phyloP scores from a whole-genome alignment of 2,888 invertebrate genomes.

The Brachyptera putata region DNA sequence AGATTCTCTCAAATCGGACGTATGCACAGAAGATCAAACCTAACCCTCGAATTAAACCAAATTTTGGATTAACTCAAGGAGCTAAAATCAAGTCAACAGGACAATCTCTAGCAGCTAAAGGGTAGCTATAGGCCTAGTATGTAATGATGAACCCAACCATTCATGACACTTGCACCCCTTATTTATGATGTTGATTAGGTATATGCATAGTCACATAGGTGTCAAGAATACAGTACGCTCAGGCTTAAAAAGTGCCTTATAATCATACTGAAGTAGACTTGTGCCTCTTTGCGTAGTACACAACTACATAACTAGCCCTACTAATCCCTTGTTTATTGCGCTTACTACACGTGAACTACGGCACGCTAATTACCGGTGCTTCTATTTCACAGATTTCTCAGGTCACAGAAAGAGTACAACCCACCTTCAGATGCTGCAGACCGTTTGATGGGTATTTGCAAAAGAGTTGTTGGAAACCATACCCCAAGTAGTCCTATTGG shows the following conservation, averaged over 20 bases:
- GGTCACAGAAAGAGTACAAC: slow-evolving; percentile 67
- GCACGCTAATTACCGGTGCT: neutral
- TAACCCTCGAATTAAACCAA: neutral
- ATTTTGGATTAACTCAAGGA: neutral
- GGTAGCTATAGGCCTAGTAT: slow-evolving; percentile 55
- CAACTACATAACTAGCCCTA: no score
- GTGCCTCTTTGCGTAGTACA: no score
- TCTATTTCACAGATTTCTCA: slow-evolving; percentile 63
- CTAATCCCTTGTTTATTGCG: no score
- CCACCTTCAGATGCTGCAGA: slow-evolving; percentile 64
- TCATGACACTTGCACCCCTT: slow-evolving; percentile 1
- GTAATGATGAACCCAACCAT: neutral
- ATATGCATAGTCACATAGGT: neutral
- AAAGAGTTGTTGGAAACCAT: slow-evolving; percentile 47
- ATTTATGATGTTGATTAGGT: slow-evolving; percentile 10
- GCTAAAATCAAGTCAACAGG: slow-evolving; percentile 50
- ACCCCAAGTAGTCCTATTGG: slow-evolving; percentile 45
- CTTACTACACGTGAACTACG: neutral
- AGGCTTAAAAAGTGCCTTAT: no score
- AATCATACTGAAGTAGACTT: no score
- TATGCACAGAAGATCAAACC: neutral
- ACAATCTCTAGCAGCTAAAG: slow-evolving; percentile 63
- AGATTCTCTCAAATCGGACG: neutral
- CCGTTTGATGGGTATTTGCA: slow-evolving; percentile 58
- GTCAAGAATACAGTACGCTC: no score